A percentile compares a stretch with the other conserved stretches of the same genome.
Evolutionary conservation across 2,888 invertebrate species (phyloP).

Genomic region (Cheilosia impressa): DNA sequence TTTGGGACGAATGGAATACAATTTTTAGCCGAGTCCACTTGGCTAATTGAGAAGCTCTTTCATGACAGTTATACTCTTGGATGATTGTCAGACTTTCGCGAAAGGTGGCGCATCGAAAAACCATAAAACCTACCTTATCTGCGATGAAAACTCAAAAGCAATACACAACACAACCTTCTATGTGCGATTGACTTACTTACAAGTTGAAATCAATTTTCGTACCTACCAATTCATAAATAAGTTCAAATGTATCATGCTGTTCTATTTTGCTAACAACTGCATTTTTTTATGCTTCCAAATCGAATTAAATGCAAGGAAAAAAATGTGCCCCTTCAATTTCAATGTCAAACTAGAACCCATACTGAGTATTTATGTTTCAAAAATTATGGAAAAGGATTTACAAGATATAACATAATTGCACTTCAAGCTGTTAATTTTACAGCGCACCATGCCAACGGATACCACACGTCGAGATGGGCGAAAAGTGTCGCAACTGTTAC

Average conservation of each 20-base stretch:
- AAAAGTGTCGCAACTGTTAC: slow-evolving; percentile 59
- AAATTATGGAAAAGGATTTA: slow-evolving; percentile 64
- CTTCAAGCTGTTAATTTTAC: slow-evolving; percentile 59
- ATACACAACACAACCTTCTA: too few relatives aligned
- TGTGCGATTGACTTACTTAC: neutral
- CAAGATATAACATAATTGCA: slow-evolving; percentile 54
- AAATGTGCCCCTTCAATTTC: slow-evolving; percentile 43
- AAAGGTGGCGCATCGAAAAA: too few relatives aligned
- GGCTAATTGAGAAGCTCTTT: too few relatives aligned
- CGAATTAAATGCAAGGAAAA: slow-evolving; percentile 55
- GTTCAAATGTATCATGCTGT: slow-evolving; percentile 50
- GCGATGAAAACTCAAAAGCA: too few relatives aligned
- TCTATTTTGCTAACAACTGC: slow-evolving; percentile 42
- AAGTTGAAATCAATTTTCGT: neutral
- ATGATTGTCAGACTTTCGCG: too few relatives aligned
- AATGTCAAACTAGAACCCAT: slow-evolving; percentile 43
- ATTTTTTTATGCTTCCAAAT: slow-evolving; percentile 57
- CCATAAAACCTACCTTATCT: too few relatives aligned
- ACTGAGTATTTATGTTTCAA: slow-evolving; percentile 73
- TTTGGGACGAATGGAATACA: too few relatives aligned
- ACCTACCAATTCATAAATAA: slow-evolving; percentile 1
- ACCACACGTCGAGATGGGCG: slow-evolving; percentile 65
- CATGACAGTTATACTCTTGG: too few relatives aligned
- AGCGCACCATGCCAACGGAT: neutral
- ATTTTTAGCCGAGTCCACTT: too few relatives aligned